Evolutionary conservation across 2,888 invertebrate genomes (phyloP).

Genomic region (Mylabris sibirica): DNA sequence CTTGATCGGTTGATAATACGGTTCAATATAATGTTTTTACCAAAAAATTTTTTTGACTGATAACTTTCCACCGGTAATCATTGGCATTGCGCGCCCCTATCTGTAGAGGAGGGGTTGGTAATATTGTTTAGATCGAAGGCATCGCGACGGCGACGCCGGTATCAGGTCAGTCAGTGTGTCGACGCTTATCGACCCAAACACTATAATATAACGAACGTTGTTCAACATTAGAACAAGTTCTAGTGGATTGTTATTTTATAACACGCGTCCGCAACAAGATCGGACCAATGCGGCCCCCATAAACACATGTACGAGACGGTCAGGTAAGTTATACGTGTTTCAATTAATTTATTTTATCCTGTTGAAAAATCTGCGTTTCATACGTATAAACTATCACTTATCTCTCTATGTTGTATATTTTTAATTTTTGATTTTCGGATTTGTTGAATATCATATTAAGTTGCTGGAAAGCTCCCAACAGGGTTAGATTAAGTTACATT

Average conservation of each 20-base stretch:
- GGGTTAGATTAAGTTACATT: conserved; percentile 5
- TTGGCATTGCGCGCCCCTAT: conserved; percentile 22
- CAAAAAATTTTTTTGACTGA: background rate
- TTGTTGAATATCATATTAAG: background rate
- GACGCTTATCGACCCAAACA: conserved; percentile 54
- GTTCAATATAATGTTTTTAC: background rate
- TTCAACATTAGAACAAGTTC: conserved; percentile 40
- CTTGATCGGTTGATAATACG: background rate
- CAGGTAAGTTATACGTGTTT: conserved; percentile 47
- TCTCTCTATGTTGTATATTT: background rate
- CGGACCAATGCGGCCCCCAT: conserved; percentile 59
- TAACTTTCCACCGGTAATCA: background rate
- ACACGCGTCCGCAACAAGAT: conserved; percentile 47
- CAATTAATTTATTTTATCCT: conserved; percentile 4
- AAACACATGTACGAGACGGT: conserved; percentile 58
- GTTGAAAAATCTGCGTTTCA: too few species aligned
- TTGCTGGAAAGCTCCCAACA: background rate
- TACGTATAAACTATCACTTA: too few species aligned
- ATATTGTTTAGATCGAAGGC: conserved; percentile 51
- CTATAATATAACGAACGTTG: conserved; percentile 42
- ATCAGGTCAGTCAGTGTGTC: conserved; percentile 59
- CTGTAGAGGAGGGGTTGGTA: conserved; percentile 43
- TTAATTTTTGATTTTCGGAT: background rate
- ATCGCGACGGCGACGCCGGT: conserved; percentile 55
- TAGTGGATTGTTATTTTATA: conserved; percentile 39